phyloP scores from a whole-genome alignment of 92 coral and sea anemone genomes.

The Phenganax subtilis region DNA sequence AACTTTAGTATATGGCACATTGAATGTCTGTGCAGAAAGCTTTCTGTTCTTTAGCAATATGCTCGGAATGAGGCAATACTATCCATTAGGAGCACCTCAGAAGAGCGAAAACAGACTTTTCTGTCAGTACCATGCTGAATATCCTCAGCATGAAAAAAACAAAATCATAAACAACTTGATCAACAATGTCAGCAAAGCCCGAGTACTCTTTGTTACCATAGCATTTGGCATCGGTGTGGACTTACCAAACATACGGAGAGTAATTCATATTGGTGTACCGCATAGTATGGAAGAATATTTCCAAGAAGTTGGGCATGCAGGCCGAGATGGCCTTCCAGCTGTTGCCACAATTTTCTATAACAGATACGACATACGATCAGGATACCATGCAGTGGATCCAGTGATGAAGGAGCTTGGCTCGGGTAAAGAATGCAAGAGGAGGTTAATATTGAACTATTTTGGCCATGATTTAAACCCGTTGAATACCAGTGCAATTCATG shows the following conservation, averaged over 20 bases:
- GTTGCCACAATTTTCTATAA: conserved; percentile 48
- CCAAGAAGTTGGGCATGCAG: conserved; percentile 57
- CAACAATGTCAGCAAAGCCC: conserved; percentile 28
- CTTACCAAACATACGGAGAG: conserved; percentile 39
- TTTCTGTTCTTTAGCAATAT: conserved; percentile 39
- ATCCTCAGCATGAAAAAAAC: conserved; percentile 50
- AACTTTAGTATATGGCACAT: conserved; percentile 54
- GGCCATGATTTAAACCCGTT: conserved; percentile 30
- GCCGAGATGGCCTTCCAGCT: conserved; percentile 60
- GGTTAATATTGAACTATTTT: conserved; percentile 44
- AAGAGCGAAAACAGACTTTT: conserved; percentile 48
- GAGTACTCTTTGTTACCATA: conserved; percentile 51
- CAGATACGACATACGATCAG: conserved; percentile 44
- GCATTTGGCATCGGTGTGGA: conserved; percentile 65
- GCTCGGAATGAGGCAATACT: conserved; percentile 43
- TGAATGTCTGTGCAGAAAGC: conserved; percentile 45
- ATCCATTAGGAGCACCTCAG: conserved; percentile 37
- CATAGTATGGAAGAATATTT: conserved; percentile 50
- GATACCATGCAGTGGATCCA: conserved; percentile 32
- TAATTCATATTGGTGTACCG: conserved; percentile 64
- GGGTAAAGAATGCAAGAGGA: conserved; percentile 43
- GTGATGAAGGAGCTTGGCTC: conserved; percentile 42
- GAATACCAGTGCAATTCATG: conserved; percentile 19
- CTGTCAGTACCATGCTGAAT: conserved; percentile 13
- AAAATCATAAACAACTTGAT: conserved; percentile 40